phyloP scores from a whole-genome alignment of 30 jellyfish, hydroid and myxozoan genomes.

The Nemopilema nomurai region DNA sequence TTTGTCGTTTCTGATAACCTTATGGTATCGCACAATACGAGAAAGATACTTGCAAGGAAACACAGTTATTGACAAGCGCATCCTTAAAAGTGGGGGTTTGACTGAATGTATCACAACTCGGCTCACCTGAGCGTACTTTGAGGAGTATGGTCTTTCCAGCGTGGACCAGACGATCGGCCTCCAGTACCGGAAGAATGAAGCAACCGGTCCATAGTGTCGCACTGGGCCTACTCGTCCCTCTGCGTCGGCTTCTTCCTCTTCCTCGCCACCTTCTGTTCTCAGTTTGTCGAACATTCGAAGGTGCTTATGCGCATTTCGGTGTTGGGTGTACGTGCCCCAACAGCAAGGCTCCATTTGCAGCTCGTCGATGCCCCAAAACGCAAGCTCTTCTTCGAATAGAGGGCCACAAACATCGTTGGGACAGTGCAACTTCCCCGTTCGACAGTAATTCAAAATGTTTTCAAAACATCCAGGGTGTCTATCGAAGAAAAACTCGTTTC shows the following conservation, averaged over 20 bases:
- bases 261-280: slow-evolving; percentile 63
- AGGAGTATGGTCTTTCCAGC: slow-evolving; percentile 91
- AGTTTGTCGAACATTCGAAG: slow-evolving; percentile 89
- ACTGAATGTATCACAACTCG: not conserved
- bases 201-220: slow-evolving; percentile 35
- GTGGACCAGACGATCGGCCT: slow-evolving; percentile 86
- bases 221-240: slow-evolving; percentile 58
- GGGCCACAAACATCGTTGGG: slow-evolving; percentile 99
- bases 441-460: slow-evolving; percentile 87
- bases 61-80: no score
- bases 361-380: slow-evolving; percentile 99
- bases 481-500: slow-evolving; percentile 94
- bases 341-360: slow-evolving; percentile 99
- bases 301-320: slow-evolving; percentile 93
- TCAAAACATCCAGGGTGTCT: slow-evolving; percentile 98
- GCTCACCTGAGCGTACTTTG: slow-evolving; percentile 93
- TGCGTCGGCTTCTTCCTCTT: slow-evolving; percentile 59
- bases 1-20: no score
- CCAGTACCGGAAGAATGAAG: slow-evolving; percentile 42
- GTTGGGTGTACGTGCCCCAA: slow-evolving; percentile 98
- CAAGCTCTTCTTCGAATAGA: slow-evolving; percentile 91
- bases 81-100: not conserved
- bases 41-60: no score
- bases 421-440: slow-evolving; percentile 98
- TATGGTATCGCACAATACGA: no score